Base-by-base conservation (phyloP, 1,140 invertebrate genomes). In the Sinonovacula constricta region DNA sequence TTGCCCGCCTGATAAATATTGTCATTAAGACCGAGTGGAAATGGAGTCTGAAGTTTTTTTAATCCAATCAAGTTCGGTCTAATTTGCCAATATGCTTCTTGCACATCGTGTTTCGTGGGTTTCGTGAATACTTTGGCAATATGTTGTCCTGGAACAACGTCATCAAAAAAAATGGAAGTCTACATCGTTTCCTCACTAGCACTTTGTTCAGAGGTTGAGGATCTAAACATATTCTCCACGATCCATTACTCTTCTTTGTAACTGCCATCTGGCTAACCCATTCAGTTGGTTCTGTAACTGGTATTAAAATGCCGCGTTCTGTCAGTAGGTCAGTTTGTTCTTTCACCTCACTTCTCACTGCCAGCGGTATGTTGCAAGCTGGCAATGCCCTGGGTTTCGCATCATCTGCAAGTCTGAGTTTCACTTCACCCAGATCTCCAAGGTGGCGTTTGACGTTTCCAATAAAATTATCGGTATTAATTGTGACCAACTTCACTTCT, bases 221-320 rank as follows among this genome's bases (percentile, higher is more conserved):
- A 57, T 83, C 81, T 18, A 86, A 56, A 51, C 84, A 87, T 0
- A 87, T 63, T 15, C 83, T 26, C 39, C 5, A 81, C 24, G 4
- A 54, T 80, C 83, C 70, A 10, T 63, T 62, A 5, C 24, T 28
- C 49, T 87, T 87, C 57, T 54, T 49, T 26, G 70, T 71, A 63
- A 86, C 57, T 0, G 77, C 75, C 28, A 87, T 81, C 31, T 84
- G 76, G 59, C 62, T 81, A 12, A 84, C 79, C 83, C 83, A 86
- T 26, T 56, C n/a, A 22, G 79, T 82, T 18, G 83, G 81, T 71
- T 86, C 76, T 10, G 31, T 71, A 1, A 86, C 84, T 57, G 79
- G 77, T 53, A 51, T 56, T 15, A 86, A 60, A 26, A 39, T 26
- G 10, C 24, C 70, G 31, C 70, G 36, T 74, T 74, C 70, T 15